Base-by-base conservation (phyloP, 1,140 invertebrate species). In the Rhagoletis pomonella region DNA sequence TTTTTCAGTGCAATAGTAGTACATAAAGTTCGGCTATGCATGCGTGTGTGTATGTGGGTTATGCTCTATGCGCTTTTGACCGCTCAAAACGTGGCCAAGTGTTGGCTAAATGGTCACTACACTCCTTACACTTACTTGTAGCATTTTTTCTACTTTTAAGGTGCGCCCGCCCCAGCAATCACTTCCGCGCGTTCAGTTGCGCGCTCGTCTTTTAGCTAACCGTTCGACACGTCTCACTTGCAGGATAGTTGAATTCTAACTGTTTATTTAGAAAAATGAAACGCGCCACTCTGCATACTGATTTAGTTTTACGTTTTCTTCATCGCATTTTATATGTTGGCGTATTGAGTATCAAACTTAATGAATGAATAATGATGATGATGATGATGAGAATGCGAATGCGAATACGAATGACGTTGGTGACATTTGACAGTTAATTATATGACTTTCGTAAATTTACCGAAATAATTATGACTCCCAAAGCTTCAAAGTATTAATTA, bases 391-490 rank as follows among this genome's bases (percentile, higher is more conserved):
- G 50, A 55, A 55, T 29, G 29, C 29, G 50, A 55, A 55, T 29
- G 29, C 29, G 29, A 29, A 29, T 29, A 29, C 29, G 29, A 29
- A 29, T 67, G 39, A 39, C 17, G 39, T 44, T 17, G 4, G 14
- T 47, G 12, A 73, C 39, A 44, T 73, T 7, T 10, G 44, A 39
- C 67, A 47, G 42, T 44, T 73, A 73, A 73, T 73, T 73, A 47
- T 47, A 47, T 73, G 14, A 47, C 42, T 17, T 73, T 73, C 39
- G 12, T 73, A 42, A 73, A 47, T 73, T 73, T 44, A 44, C 67
- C 67, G 44, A 73, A 73, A 73, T 47, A 73, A 73, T 73, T 73
- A 73, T 10, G 44, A 47, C 42, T 73, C 67, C 67, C 67, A 73
- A 44, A 42, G 67, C 67, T 44, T 44, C 12, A 7, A 55, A n/a